These are phyloP conservation scores for Zosterops japonicus DNA, from an alignment of 2,113 vertebrate species.

Conservation along the genomic window DNA sequence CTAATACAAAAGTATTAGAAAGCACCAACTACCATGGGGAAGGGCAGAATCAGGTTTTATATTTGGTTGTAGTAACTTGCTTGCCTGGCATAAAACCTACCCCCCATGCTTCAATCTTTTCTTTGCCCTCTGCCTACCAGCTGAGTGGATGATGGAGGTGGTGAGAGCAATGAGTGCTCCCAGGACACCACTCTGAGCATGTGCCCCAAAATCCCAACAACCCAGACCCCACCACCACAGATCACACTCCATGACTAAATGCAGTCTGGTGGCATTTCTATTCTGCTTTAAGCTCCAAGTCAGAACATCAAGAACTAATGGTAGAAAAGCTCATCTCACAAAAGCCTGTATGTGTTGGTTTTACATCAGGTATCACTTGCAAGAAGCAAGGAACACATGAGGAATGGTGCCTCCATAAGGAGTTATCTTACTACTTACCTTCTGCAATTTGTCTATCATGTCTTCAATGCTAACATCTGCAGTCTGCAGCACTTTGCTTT, in stretches of 20 bases:
- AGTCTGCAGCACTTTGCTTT: conserved; percentile 86
- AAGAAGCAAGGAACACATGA: neutral
- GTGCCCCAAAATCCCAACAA: neutral
- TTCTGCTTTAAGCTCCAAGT: neutral
- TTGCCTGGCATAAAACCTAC: fast-evolving
- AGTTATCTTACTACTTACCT: conserved; percentile 75
- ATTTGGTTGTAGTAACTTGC: neutral
- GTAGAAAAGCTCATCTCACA: neutral
- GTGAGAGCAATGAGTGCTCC: neutral
- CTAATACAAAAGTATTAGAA: neutral
- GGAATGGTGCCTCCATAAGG: neutral
- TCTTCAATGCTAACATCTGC: conserved; percentile 91
- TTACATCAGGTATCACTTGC: neutral
- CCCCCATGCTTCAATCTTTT: neutral
- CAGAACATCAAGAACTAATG: neutral
- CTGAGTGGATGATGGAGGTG: neutral
- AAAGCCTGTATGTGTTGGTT: neutral
- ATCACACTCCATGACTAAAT: neutral
- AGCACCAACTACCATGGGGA: neutral
- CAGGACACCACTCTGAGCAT: neutral
- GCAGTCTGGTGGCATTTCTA: neutral
- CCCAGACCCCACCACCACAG: neutral
- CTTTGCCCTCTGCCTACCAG: neutral
- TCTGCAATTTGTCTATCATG: conserved; percentile 95
- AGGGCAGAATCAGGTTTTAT: neutral